A percentile compares a stretch with the other conserved stretches of the same genome.
Evolutionary conservation across 2,888 invertebrate species (phyloP).

Genomic region (Argyra leucocephala): DNA sequence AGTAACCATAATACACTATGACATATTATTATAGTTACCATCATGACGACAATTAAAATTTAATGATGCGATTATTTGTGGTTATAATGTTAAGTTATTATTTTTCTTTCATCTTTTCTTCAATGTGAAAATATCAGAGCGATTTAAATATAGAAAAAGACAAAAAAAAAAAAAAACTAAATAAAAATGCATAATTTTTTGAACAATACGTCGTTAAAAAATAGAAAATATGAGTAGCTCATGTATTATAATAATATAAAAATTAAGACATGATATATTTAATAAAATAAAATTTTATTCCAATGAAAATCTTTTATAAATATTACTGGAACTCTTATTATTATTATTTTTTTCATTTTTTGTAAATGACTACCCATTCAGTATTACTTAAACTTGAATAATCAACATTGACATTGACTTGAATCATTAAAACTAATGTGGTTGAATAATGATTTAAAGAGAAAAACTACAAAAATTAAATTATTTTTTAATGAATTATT

Average conservation of each 20-base stretch:
- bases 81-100: not conserved
- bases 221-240: not conserved
- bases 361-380: too few species aligned
- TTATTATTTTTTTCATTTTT: too few species aligned
- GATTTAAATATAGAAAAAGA: not conserved
- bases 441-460: too few species aligned
- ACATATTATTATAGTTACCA: not conserved
- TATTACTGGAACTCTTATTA: too few species aligned
- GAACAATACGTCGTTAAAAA: constrained; percentile 2
- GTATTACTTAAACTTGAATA: not conserved
- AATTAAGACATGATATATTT: too few species aligned
- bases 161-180: too few species aligned
- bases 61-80: constrained; percentile 3
- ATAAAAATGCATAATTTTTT: not conserved
- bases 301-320: too few species aligned
- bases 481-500: too few species aligned
- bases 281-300: too few species aligned
- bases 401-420: not conserved
- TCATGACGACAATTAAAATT: not conserved
- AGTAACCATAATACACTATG: too few species aligned
- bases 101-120: not conserved
- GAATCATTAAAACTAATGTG: not conserved
- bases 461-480: too few species aligned
- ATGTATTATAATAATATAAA: too few species aligned
- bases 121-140: not conserved